A percentile compares a stretch with the other conserved stretches of the same genome.
These are phyloP conservation scores for Epinephelus malabaricus DNA, from an alignment of 2,797 vertebrate species.

Conservation along the genomic window DNA sequence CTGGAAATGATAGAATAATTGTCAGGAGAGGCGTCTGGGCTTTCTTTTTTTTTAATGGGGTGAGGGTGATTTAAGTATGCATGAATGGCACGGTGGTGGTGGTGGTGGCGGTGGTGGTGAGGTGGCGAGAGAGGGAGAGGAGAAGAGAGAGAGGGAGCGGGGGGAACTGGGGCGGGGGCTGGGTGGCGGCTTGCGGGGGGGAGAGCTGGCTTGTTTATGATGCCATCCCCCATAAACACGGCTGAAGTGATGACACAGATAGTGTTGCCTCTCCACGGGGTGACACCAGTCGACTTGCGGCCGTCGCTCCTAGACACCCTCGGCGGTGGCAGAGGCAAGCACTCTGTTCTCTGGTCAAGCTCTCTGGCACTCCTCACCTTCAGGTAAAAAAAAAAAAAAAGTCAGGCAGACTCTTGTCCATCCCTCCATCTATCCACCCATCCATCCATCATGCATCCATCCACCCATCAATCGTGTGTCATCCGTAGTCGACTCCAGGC, in stretches of 20 bases:
- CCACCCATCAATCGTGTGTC: conserved; percentile 70
- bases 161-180: conserved; percentile 64
- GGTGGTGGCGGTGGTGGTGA: conserved; percentile 11
- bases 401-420: conserved; percentile 59
- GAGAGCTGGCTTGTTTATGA: conserved; percentile 98
- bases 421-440: conserved; percentile 48
- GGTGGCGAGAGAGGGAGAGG: conserved; percentile 63
- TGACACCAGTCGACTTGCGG: conserved; percentile 81
- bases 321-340: conserved; percentile 68
- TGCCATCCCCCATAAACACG: conserved; percentile 99
- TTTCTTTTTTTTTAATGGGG: conserved; percentile 91
- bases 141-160: conserved; percentile 24
- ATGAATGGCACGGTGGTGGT: conserved; percentile 91
- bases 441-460: conserved; percentile 54
- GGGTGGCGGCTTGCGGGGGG: conserved; percentile 49
- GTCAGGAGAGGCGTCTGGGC: conserved; percentile 92
- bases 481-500: conserved; percentile 66
- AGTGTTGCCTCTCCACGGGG: conserved; percentile 87
- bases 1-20: conserved; percentile 99
- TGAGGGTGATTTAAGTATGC: conserved; percentile 99
- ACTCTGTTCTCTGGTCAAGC: conserved; percentile 81
- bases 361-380: conserved; percentile 91
- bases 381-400: conserved; percentile 90
- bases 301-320: conserved; percentile 73
- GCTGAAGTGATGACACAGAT: conserved; percentile 97